Evolutionary conservation across 2,888 invertebrate species (phyloP).

Genomic region (Athripsodes cinereus): DNA sequence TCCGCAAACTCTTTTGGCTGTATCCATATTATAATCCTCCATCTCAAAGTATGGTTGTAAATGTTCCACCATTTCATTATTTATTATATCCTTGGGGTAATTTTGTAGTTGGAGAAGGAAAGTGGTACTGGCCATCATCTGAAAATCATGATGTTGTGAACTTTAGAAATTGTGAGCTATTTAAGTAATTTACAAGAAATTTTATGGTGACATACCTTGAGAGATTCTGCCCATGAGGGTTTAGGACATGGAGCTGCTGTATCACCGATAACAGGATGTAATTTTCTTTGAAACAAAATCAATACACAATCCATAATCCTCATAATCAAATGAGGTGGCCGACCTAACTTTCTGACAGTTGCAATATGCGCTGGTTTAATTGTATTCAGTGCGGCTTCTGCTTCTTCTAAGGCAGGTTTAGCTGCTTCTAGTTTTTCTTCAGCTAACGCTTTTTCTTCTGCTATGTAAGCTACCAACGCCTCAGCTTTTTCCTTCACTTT

Average conservation of each 20-base stretch:
- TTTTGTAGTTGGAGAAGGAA: constrained; percentile 88
- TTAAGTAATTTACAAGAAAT: constrained; percentile 3
- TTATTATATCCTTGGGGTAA: constrained; percentile 94
- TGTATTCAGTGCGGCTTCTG: constrained; percentile 90
- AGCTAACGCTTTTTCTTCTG: constrained; percentile 83
- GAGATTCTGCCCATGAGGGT: constrained; percentile 93
- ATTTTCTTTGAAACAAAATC: constrained; percentile 83
- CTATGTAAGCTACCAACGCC: constrained; percentile 76
- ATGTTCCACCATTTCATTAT: constrained; percentile 94
- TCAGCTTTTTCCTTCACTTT: constrained; percentile 95
- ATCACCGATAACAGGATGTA: constrained; percentile 79
- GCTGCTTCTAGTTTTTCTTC: constrained; percentile 93
- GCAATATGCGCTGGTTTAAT: constrained; percentile 96
- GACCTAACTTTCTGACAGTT: constrained; percentile 87
- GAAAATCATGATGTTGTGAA: constrained; percentile 23
- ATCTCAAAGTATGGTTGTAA: constrained; percentile 86
- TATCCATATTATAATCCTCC: constrained; percentile 97
- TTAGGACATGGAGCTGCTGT: constrained; percentile 79
- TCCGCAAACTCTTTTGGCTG: constrained; percentile 91
- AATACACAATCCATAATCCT: constrained; percentile 96
- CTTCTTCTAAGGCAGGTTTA: constrained; percentile 91
- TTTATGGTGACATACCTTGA: constrained; percentile 72
- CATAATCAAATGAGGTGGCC: constrained; percentile 96
- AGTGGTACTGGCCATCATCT: constrained; percentile 95
- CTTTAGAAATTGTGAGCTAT: background rate